phyloP scores from a whole-genome alignment of 2,888 invertebrate genomes.

The Lingula anatina region DNA sequence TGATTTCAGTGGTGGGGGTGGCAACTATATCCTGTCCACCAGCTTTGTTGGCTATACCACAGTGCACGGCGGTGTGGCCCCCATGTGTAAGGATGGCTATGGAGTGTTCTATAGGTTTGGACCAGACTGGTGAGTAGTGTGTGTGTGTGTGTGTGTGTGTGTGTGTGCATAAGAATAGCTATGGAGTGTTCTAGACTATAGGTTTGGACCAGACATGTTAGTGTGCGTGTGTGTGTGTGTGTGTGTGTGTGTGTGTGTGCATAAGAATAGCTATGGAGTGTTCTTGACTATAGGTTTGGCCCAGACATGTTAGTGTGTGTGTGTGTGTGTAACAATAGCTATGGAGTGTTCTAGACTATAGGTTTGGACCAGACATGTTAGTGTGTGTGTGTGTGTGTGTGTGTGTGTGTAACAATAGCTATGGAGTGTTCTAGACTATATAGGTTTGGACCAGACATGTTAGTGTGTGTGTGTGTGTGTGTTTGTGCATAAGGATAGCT shows the following conservation, averaged over 20 bases:
- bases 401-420: no score
- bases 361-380: constrained; percentile 59
- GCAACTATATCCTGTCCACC: constrained; percentile 62
- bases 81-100: constrained; percentile 63
- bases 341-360: constrained; percentile 61
- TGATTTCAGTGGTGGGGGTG: constrained; percentile 60
- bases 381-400: constrained; percentile 60
- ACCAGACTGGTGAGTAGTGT: constrained; percentile 49
- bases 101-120: constrained; percentile 62
- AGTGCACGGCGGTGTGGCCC: constrained; percentile 60
- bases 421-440: no score
- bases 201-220: background rate
- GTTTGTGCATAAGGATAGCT: constrained; percentile 62
- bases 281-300: background rate
- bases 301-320: constrained; percentile 3
- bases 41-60: constrained; percentile 60
- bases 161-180: constrained; percentile 64
- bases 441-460: no score
- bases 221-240: no score
- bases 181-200: background rate
- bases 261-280: no score
- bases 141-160: constrained; percentile 55
- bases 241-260: constrained; percentile 61
- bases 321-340: no score
- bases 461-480: no score